Conservation (phyloP, 2,888 invertebrate species). For the Tipula helvola region DNA sequence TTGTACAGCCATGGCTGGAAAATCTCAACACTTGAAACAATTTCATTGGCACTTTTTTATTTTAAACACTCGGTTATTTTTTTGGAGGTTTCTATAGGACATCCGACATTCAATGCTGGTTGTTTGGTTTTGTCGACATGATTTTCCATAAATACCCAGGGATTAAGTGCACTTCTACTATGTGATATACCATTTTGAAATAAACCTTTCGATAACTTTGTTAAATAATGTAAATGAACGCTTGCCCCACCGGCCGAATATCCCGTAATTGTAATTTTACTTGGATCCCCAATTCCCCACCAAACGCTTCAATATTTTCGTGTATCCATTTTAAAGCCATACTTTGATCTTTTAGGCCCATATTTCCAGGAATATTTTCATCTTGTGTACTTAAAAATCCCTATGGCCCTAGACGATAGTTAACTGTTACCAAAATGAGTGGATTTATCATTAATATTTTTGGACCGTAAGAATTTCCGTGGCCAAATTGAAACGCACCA, state of each 20-base stretch:
- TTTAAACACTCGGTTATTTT: slow-evolving; percentile 52
- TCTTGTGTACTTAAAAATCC: slow-evolving; percentile 68
- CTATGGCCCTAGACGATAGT: slow-evolving; percentile 58
- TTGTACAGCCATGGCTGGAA: slow-evolving; percentile 43
- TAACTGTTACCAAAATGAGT: slow-evolving; percentile 53
- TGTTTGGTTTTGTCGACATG: slow-evolving; percentile 47
- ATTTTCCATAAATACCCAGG: slow-evolving; percentile 46
- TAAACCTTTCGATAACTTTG: slow-evolving; percentile 46
- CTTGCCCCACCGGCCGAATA: slow-evolving; percentile 64
- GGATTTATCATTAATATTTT: slow-evolving; percentile 48
- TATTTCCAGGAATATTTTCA: slow-evolving; percentile 52
- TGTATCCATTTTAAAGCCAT: slow-evolving; percentile 58
- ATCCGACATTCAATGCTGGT: slow-evolving; percentile 48
- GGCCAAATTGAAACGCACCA: slow-evolving; percentile 56
- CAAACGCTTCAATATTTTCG: slow-evolving; percentile 53
- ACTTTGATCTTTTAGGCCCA: slow-evolving; percentile 61
- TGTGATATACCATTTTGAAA: slow-evolving; percentile 52
- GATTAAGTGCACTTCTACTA: slow-evolving; percentile 54
- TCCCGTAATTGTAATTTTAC: slow-evolving; percentile 53
- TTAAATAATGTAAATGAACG: slow-evolving; percentile 58
- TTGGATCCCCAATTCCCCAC: slow-evolving; percentile 60
- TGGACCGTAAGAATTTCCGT: slow-evolving; percentile 41
- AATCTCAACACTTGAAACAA: slow-evolving; percentile 39
- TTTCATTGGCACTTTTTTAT: slow-evolving; percentile 43
- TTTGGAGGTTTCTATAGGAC: slow-evolving; percentile 40